These are phyloP conservation scores for Trialeurodes vaporariorum DNA, from an alignment of 1,140 invertebrate genomes.

Conservation along the genomic window DNA sequence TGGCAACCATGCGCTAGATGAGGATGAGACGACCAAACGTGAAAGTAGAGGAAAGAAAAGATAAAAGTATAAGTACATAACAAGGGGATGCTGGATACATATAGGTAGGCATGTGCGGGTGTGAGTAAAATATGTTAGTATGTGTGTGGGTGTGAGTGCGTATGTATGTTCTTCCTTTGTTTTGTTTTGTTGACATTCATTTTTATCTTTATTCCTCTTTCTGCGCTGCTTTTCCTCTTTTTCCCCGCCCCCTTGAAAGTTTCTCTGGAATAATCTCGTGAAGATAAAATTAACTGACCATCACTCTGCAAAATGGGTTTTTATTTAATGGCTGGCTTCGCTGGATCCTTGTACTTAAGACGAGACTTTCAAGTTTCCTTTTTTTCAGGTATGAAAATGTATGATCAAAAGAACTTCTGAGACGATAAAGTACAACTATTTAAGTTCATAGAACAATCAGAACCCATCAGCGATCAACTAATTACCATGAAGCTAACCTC, in stretches of 20 bases:
- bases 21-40: no score
- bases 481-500: no score
- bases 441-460: no score
- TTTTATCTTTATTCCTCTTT: background rate
- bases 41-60: background rate
- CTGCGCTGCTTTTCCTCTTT: background rate
- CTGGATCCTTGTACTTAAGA: no score
- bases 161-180: background rate
- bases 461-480: no score
- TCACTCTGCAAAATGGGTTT: background rate
- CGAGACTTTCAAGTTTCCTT: no score
- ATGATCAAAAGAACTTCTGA: no score
- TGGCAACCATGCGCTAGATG: no score
- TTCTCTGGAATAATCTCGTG: background rate
- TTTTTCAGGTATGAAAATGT: no score
- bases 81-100: background rate
- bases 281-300: background rate
- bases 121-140: no score
- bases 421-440: no score
- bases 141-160: background rate
- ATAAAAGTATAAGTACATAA: background rate
- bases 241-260: background rate
- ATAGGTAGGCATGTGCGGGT: background rate
- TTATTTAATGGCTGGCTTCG: background rate
- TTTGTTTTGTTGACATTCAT: slow-evolving; percentile 1